A percentile compares a stretch with the other conserved stretches of the same genome.
phyloP scores from a whole-genome alignment of 2,888 invertebrate species.

The Gibbula magus region DNA sequence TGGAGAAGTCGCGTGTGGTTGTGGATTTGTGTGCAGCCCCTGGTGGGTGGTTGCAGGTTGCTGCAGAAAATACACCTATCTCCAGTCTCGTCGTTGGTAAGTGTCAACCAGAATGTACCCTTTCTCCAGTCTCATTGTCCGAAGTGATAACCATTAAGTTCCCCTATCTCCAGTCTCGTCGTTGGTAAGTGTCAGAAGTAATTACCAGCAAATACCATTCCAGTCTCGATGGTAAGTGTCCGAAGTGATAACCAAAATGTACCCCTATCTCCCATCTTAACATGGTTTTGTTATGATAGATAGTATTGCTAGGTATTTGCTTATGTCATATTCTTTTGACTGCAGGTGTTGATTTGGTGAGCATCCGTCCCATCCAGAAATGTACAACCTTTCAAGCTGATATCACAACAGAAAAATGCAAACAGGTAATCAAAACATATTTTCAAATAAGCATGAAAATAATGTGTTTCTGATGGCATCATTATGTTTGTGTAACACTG shows the following conservation, averaged over 20 bases:
- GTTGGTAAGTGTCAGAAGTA: background rate
- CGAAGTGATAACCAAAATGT: background rate
- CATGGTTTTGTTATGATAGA: constrained; percentile 78
- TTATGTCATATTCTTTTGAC: constrained; percentile 60
- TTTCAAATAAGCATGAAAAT: background rate
- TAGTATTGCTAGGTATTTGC: no score
- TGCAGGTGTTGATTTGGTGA: constrained; percentile 92
- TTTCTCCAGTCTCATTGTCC: background rate
- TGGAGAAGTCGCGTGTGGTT: constrained; percentile 95
- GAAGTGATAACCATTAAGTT: background rate
- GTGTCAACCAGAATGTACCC: background rate
- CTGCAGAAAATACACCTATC: constrained; percentile 96
- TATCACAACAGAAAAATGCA: constrained; percentile 96
- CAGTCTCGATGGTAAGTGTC: background rate
- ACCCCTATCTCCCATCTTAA: constrained; percentile 86
- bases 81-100: constrained; percentile 91
- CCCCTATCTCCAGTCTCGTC: background rate
- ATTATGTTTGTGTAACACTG: background rate
- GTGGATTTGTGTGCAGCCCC: constrained; percentile 99
- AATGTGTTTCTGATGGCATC: background rate
- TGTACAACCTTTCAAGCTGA: constrained; percentile 93
- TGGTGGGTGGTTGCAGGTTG: constrained; percentile 99
- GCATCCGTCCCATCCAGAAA: constrained; percentile 92
- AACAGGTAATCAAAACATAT: constrained; percentile 66
- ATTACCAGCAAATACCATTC: background rate